phyloP scores from a whole-genome alignment of 64 coral and sea anemone genomes.

The Acropora yongei region DNA sequence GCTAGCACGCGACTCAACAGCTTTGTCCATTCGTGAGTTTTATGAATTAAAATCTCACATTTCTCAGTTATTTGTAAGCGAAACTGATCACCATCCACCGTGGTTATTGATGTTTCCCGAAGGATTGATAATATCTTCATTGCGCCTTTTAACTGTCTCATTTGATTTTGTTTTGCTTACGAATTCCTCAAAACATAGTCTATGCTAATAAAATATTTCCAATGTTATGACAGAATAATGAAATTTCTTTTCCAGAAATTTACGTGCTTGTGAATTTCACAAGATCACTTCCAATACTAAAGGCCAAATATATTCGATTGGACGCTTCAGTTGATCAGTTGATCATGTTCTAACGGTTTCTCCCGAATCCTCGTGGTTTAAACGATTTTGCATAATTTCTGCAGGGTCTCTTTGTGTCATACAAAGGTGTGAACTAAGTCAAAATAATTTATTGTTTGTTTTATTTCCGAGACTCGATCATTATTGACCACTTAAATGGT shows the following conservation, averaged over 20 bases:
- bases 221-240: too few species aligned
- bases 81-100: too few species aligned
- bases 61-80: not conserved
- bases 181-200: too few species aligned
- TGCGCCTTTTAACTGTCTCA: too few species aligned
- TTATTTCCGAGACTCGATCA: too few species aligned
- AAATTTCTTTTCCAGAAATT: too few species aligned
- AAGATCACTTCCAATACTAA: not conserved
- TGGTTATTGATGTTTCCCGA: too few species aligned
- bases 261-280: not conserved
- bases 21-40: not conserved
- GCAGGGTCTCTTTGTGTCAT: not conserved
- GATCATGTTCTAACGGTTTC: not conserved
- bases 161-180: too few species aligned
- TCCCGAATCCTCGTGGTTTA: too few species aligned
- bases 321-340: not conserved
- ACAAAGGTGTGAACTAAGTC: not conserved
- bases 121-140: too few species aligned
- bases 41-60: not conserved
- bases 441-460: not conserved
- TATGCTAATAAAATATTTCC: too few species aligned
- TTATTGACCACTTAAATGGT: too few species aligned
- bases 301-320: not conserved
- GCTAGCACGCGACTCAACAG: not conserved
- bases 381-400: not conserved